Conservation (phyloP, 2,888 invertebrate species). For the Ligdia adustata region DNA sequence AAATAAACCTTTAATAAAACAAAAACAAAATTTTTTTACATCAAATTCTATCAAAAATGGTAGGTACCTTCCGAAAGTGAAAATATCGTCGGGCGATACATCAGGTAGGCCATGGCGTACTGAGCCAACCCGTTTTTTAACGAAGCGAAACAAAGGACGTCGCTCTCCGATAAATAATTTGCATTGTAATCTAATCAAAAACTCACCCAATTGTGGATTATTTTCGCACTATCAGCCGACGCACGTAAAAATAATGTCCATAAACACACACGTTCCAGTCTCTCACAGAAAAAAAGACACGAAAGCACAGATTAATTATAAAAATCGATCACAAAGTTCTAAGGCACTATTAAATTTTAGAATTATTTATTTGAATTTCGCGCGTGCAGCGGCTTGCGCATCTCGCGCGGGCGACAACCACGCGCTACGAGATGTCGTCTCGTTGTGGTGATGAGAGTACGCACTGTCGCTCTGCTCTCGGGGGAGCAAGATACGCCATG, state of each 20-base stretch:
- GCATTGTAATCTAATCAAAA: conserved; percentile 81
- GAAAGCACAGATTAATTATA: conserved; percentile 67
- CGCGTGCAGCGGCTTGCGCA: conserved; percentile 52
- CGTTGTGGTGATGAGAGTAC: conserved; percentile 81
- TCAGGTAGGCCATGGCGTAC: conserved; percentile 45
- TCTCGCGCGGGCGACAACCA: conserved; percentile 77
- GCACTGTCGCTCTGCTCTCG: conserved; percentile 84
- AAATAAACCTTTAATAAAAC: too few relatives aligned
- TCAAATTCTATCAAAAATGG: too few relatives aligned
- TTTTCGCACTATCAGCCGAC: conserved; percentile 74
- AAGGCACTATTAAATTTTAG: conserved; percentile 62
- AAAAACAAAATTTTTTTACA: too few relatives aligned
- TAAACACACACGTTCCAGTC: conserved; percentile 61
- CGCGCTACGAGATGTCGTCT: conserved; percentile 80
- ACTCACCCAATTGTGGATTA: conserved; percentile 83
- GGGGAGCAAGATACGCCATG: conserved; percentile 81
- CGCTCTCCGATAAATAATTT: conserved; percentile 74
- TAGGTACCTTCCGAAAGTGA: conserved; percentile 25
- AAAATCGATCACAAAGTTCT: conserved; percentile 56
- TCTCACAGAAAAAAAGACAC: conserved; percentile 62
- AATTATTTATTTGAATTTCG: conserved; percentile 42
- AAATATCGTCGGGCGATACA: conserved; percentile 54
- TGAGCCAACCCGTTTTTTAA: conserved; percentile 49
- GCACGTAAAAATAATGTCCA: conserved; percentile 69
- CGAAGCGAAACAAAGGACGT: conserved; percentile 50